Percentiles rank a stretch among this genome's conserved stretches.
phyloP scores from a whole-genome alignment of 35 echinoderm and acorn worm genomes.

The Ophiothrix spiculata region DNA sequence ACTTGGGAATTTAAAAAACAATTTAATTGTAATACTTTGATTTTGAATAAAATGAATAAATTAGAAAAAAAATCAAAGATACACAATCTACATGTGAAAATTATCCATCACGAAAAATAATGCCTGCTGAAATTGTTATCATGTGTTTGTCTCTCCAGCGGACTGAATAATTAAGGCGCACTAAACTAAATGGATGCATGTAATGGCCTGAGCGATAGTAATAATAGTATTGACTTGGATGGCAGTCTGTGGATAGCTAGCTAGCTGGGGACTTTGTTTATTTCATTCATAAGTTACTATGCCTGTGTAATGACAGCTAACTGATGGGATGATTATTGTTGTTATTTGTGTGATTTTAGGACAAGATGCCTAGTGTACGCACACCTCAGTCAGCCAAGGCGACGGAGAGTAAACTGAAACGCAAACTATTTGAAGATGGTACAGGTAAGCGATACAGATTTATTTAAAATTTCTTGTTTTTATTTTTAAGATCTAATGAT shows the following conservation, averaged over 20 bases:
- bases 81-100: too few relatives aligned
- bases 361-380: conserved; percentile 48
- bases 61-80: too few relatives aligned
- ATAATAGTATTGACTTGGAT: background rate
- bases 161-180: too few relatives aligned
- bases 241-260: background rate
- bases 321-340: background rate
- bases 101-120: too few relatives aligned
- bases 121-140: too few relatives aligned
- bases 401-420: conserved; percentile 43
- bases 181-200: background rate
- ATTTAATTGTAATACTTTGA: too few relatives aligned
- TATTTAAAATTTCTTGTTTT: too few relatives aligned
- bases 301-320: background rate
- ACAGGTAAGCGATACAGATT: too few relatives aligned
- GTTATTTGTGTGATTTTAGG: conserved; percentile 24
- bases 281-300: background rate
- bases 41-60: too few relatives aligned
- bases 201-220: background rate
- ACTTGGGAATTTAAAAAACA: too few relatives aligned
- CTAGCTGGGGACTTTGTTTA: background rate
- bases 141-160: too few relatives aligned
- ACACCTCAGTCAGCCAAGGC: conserved; percentile 54
- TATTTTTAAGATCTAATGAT: too few relatives aligned
- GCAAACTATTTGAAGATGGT: conserved; percentile 44